Base-by-base conservation (phyloP, 2,113 vertebrate species). In the Triplophysa siluroides region DNA sequence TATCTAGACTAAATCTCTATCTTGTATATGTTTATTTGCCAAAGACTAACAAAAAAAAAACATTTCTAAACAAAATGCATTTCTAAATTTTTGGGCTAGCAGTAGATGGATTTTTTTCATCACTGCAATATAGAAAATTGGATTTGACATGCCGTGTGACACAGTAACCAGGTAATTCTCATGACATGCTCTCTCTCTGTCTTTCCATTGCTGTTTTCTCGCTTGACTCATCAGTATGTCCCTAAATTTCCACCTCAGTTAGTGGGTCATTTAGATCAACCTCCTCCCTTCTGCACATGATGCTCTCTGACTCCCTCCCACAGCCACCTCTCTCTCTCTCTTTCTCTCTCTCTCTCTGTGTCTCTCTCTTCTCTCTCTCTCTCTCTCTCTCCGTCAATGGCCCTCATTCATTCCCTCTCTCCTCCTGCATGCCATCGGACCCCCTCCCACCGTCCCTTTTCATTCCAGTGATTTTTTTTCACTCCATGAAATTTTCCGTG, bases 241-340 rank as follows among this genome's bases (percentile, higher is more conserved):
- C 2, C 78, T 58, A 45, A 19, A 45, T 78, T 82, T 54, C 81
- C 86, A 78, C 83, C 81, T 80, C 43, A 87, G 84, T 88, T 85
- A 88, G 83, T 85, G 79, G 87, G 86, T 90, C 88, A 88, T 76
- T 72, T 45, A 21, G 73, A 62, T 54, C 29, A 29, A 74, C 50
- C 58, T 78, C 72, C 77, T 73, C 26, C 60, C 43, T 66, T 67
- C 23, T 47, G 19, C 60, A 41, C 47, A 38, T 38, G 33, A 33
- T 38, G 24, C n/a, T 38, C 52, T 29, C 54, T 19, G 33, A 65
- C 72, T 72, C 63, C 0, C 47, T 72, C 33, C 13, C 47, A 14
- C 41, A 26, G 7, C 74, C 19, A 21, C 67, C 47, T 60, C 77
- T 56, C 24, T 62, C 24, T 43, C 74, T 45, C 50, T 74, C 29